Percentiles rank a stretch among this genome's conserved stretches.
phyloP scores from a whole-genome alignment of 2,888 invertebrate species.

The Galeruca laticollis region DNA sequence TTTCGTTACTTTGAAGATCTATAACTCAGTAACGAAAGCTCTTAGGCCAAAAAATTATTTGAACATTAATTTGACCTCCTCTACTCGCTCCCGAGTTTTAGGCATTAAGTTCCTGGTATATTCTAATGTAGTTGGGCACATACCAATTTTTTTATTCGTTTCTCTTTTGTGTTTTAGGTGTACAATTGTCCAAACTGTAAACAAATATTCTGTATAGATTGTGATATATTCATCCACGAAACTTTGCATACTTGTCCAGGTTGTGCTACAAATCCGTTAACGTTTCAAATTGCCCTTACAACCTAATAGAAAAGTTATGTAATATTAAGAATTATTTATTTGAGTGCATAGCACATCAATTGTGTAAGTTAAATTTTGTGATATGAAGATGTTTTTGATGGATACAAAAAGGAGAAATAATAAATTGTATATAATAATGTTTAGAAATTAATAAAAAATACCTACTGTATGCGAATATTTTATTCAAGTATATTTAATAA shows the following conservation, averaged over 20 bases:
- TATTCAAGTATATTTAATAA: background rate
- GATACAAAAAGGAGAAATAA: conserved; percentile 10
- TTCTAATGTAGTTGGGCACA: too few relatives aligned
- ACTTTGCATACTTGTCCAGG: conserved; percentile 97
- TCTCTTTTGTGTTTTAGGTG: conserved; percentile 70
- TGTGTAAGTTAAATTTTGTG: too few relatives aligned
- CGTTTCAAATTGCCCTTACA: conserved; percentile 63
- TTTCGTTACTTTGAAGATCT: too few relatives aligned
- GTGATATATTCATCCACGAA: conserved; percentile 94
- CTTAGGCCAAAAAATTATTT: too few relatives aligned
- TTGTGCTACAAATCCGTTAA: conserved; percentile 80
- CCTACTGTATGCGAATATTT: background rate
- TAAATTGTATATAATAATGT: background rate
- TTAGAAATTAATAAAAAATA: background rate
- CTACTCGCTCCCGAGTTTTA: too few relatives aligned
- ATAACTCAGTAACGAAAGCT: too few relatives aligned
- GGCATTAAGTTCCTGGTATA: too few relatives aligned
- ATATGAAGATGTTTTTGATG: conserved; percentile 20
- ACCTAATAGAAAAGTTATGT: conserved; percentile 32
- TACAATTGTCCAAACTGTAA: conserved; percentile 85
- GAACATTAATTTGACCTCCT: too few relatives aligned
- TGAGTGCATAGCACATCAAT: too few relatives aligned
- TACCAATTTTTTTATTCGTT: background rate
- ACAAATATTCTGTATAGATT: conserved; percentile 91
- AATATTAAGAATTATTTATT: too few relatives aligned